A percentile compares a stretch with the other conserved stretches of the same genome.
Conservation (phyloP, 2,888 invertebrate genomes). For the Polyommatus icarus region DNA sequence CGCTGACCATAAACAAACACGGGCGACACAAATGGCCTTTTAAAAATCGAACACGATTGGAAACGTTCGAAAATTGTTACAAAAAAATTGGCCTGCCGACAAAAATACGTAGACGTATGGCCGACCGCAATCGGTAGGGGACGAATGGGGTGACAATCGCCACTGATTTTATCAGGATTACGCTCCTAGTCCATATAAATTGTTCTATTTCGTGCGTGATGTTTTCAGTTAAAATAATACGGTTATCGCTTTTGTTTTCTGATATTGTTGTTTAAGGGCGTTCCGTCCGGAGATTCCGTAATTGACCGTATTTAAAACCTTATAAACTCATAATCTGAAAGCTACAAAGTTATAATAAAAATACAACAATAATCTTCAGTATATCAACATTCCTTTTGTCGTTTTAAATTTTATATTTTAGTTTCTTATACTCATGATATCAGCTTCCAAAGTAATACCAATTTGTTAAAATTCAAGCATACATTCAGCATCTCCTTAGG, state of each 20-base stretch:
- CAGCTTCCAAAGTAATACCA: no score
- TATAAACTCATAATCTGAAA: no score
- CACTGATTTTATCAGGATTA: constrained; percentile 31
- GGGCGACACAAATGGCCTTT: constrained; percentile 58
- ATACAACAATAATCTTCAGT: no score
- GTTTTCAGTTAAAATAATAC: not conserved
- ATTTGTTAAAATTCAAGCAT: no score
- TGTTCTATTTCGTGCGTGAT: not conserved
- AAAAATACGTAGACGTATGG: constrained; percentile 48
- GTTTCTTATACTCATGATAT: no score
- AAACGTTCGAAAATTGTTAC: constrained; percentile 49
- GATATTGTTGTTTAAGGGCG: no score
- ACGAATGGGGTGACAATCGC: constrained; percentile 40
- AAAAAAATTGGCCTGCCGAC: constrained; percentile 45
- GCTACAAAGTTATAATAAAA: no score
- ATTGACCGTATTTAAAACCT: no score
- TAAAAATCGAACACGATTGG: constrained; percentile 53
- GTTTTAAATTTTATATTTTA: no score
- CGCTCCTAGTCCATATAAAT: constrained; percentile 2
- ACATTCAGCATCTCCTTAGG: no score
- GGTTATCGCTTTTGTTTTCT: not conserved
- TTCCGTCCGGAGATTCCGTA: no score
- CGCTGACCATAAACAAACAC: constrained; percentile 55
- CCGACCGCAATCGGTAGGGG: constrained; percentile 46
- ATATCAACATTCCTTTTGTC: no score